Evolutionary conservation across 2,797 vertebrate species (phyloP).

Genomic region (Etheostoma perlongum): DNA sequence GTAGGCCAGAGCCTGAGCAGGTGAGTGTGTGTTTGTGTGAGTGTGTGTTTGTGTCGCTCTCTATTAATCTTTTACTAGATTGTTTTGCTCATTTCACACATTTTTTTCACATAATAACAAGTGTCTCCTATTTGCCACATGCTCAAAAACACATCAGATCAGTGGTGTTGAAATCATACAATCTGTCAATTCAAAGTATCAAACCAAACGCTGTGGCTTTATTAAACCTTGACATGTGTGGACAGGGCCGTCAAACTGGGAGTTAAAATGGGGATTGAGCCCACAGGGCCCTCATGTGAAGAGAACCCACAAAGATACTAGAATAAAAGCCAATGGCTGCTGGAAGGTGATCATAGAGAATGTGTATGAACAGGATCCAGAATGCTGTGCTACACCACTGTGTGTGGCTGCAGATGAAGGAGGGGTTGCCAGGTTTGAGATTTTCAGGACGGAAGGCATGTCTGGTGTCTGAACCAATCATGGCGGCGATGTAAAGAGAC

Average conservation of each 20-base stretch:
- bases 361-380: no score
- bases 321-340: no score
- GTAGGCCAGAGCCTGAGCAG: slow-evolving; percentile 61
- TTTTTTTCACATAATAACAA: slow-evolving; percentile 30
- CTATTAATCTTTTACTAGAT: slow-evolving; percentile 37
- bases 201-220: slow-evolving; percentile 29
- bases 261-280: no score
- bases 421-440: slow-evolving; percentile 57
- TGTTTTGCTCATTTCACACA: slow-evolving; percentile 31
- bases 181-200: slow-evolving; percentile 45
- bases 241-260: background rate
- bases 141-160: slow-evolving; percentile 61
- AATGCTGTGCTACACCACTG: no score
- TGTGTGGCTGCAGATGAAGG: slow-evolving; percentile 31
- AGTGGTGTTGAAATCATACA: slow-evolving; percentile 50
- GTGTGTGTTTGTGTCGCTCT: slow-evolving; percentile 7
- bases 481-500: background rate
- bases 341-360: no score
- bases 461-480: slow-evolving; percentile 5
- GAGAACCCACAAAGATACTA: no score
- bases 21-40: slow-evolving; percentile 47
- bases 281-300: no score
- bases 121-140: slow-evolving; percentile 10
- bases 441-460: slow-evolving; percentile 44
- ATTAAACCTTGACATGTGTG: slow-evolving; percentile 27